A percentile compares a stretch with the other conserved stretches of the same genome.
These are phyloP conservation scores for Xiphorhynchus erythropygius DNA, from an alignment of 2,797 vertebrate genomes.

Conservation along the genomic window DNA sequence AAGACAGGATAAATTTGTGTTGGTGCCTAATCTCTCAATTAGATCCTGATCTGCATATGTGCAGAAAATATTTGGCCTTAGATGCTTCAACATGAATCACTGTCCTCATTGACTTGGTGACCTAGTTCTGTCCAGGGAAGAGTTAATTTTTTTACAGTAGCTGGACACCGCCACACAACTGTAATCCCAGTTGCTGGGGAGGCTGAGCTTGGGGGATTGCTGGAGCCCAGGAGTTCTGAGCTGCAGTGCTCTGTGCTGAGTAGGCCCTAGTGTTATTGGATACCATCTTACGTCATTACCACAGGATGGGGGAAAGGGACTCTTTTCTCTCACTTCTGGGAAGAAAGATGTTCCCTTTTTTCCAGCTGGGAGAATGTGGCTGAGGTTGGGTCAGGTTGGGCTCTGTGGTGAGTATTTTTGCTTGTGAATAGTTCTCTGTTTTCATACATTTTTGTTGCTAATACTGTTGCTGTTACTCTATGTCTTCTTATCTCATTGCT, in stretches of 20 bases:
- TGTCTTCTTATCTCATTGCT: background rate
- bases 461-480: background rate
- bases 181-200: background rate
- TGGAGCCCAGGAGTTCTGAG: background rate
- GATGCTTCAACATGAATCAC: background rate
- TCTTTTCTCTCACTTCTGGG: background rate
- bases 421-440: background rate
- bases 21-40: background rate
- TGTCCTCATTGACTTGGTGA: background rate
- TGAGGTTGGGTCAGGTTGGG: fast-evolving
- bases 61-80: background rate
- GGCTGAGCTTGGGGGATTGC: fast-evolving
- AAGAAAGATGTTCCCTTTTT: background rate
- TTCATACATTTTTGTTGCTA: background rate
- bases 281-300: background rate
- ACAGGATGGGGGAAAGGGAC: background rate
- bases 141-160: background rate
- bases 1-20: background rate
- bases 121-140: background rate
- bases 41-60: background rate
- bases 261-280: background rate
- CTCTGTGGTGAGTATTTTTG: background rate
- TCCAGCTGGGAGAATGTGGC: background rate
- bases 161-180: background rate
- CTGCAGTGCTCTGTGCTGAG: background rate